Conservation (phyloP, 2,797 vertebrate species). For the Pitangus sulphuratus region DNA sequence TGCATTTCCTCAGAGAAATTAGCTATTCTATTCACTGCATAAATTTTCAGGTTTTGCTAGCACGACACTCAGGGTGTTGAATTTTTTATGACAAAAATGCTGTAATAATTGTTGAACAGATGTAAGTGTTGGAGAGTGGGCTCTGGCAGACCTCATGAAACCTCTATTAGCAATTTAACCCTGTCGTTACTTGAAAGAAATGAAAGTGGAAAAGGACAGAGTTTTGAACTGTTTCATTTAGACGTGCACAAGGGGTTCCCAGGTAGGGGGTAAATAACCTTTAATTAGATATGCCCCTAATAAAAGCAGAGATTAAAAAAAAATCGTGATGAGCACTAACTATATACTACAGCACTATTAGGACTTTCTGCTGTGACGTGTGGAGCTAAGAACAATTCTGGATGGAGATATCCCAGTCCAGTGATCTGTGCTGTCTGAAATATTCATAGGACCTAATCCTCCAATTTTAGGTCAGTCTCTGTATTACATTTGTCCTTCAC, state of each 20-base stretch:
- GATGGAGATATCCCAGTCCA: not conserved
- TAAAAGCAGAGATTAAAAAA: not conserved
- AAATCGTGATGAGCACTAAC: not conserved
- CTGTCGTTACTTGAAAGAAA: conserved; percentile 70
- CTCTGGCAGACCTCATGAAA: conserved; percentile 93
- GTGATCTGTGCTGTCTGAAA: not conserved
- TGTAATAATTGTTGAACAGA: conserved; percentile 99
- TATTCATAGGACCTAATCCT: not conserved
- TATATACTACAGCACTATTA: not conserved
- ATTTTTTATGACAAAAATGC: conserved; percentile 98
- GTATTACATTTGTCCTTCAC: not conserved
- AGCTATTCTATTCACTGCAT: conserved; percentile 97
- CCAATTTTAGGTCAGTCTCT: not conserved
- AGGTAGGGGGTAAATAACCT: not conserved
- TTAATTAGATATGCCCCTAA: conserved; percentile 14
- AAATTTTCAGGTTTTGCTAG: conserved; percentile 97
- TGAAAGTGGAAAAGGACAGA: not conserved
- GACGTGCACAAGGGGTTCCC: not conserved
- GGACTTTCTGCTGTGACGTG: not conserved
- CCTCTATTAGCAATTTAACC: conserved; percentile 96
- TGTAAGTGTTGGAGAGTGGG: conserved; percentile 95
- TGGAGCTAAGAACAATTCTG: not conserved
- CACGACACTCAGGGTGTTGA: conserved; percentile 95
- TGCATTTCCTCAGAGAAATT: conserved; percentile 95
- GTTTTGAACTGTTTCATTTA: not conserved